Evolutionary conservation across 2,888 invertebrate species (phyloP), one percentile per base, ranked within the genome.

Genomic region (Ethmia dodecea): DNA sequence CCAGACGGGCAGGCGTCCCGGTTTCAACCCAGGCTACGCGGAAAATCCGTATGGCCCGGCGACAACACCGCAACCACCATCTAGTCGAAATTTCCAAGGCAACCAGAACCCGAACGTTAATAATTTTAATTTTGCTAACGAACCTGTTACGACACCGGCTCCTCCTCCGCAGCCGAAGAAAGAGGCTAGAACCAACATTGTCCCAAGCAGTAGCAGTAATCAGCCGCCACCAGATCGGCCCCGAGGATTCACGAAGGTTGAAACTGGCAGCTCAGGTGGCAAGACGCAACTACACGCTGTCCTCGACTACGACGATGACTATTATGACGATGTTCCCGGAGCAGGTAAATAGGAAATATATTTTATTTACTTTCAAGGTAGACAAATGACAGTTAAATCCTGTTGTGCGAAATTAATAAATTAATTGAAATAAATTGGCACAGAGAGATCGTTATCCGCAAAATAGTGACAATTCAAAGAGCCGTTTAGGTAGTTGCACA

Each of bases 201-300:
- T 28, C 13, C 13, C 74, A 78, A 49, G 88, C 88, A 39, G 42
- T 35, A 57, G 48, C 33, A 67, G 46, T 56, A 65, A 56, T 24
- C 72, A 72, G 44, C 44, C 62, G 11, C 87, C 75, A 45, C 86
- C 88, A 1, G 84, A 88, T 35, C 80, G 89, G 42, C 89, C 90
- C 18, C 89, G 91, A 2, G 90, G 90, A 3, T 92, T 89, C 59
- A 91, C 91, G 9, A 88, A 90, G 54, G 92, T 92, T 27, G 84
- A 86, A 55, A 63, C 73, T 3, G 89, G 89, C 42, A 83, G 87
- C 1, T 80, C 75, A 39, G 90, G 79, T 54, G 78, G 83, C 10
- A 89, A 89, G 60, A 90, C 91, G 1, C 91, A 91, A 50, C 73
- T 93, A 38, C 93, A 93, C 65, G 92, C 93, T 3, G 90, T 93